These are phyloP conservation scores for Chaetogeoica ovagalla DNA, from an alignment of 2,888 invertebrate species.

Conservation along the genomic window DNA sequence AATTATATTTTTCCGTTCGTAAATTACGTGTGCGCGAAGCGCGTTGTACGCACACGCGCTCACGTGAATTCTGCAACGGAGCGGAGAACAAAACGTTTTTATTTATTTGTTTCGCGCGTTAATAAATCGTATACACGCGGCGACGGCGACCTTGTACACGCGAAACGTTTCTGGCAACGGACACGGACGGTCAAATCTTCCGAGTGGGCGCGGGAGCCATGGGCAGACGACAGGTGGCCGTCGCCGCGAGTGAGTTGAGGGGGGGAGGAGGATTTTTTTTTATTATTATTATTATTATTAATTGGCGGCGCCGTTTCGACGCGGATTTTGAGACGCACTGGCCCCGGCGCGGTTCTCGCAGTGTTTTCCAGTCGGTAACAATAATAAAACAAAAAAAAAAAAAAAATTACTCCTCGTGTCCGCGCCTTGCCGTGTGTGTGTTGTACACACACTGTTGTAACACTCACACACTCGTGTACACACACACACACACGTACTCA, in stretches of 20 bases:
- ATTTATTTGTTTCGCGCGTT: conserved; percentile 38
- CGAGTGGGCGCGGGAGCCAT: conserved; percentile 11
- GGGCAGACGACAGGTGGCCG: no score
- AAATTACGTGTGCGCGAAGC: no score
- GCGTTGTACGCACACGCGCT: no score
- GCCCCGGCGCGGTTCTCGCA: conserved; percentile 9
- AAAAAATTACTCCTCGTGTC: no score
- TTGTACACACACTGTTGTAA: no score
- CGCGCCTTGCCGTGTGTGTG: no score
- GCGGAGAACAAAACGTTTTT: conserved; percentile 26
- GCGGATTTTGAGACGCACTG: conserved; percentile 24
- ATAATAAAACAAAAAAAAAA: no score
- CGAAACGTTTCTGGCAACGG: conserved; percentile 29
- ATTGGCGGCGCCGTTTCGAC: background rate
- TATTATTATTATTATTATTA: conserved; percentile 11
- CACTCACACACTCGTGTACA: no score
- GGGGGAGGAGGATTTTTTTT: background rate
- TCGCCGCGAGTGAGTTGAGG: no score
- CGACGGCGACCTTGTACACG: conserved; percentile 27
- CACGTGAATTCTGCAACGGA: background rate
- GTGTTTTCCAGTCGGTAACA: background rate
- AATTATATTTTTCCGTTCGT: no score
- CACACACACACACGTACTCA: no score
- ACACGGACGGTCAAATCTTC: conserved; percentile 7
- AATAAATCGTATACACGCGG: background rate